Base-by-base conservation (phyloP, 2,113 vertebrate species). In the Vulpes ferrilata region DNA sequence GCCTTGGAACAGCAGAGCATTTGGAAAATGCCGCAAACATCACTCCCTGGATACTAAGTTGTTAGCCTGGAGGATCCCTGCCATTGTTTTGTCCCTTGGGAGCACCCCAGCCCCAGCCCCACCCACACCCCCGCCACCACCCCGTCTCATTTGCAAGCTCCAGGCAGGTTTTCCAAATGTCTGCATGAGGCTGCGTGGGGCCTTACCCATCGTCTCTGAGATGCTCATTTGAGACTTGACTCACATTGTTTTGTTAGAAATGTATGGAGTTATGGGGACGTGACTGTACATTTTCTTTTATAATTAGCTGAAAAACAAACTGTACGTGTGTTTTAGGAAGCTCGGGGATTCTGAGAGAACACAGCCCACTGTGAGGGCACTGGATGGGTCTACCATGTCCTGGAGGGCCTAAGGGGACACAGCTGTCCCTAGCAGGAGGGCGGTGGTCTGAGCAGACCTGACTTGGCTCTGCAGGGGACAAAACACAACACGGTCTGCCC, bases 171-270 rank as follows among this genome's bases (percentile, higher is more conserved):
- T 65, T 25, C 51, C 65, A 57, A 64, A 60, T 0, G 5, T 76
- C 82, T n/a, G 20, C 69, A 0, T 7, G 65, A 1, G 7, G 55
- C n/a, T n/a, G 22, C 2, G 0, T 16, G 1, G 30, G 1, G 30
- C 22, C 74, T 22, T 48, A 4, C 19, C 79, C 27, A 25, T 22
- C 9, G 19, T 2, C 51, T 55, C 25, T 20, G 16, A 51, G 30
- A 13, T 57, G 12, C 35, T n/a, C 9, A 53, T 22, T 51, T 2
- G 6, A 89, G 60, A 57, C 51, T n/a, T 79, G 67, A 32, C 35
- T 51, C 48, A 32, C 1, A 0, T 64, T 60, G 69, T 22, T 92
- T 71, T 92, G 55, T 80, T 57, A 64, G 57, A 74, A 53, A 76
- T n/a, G 17, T 11, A 23, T 2, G 35, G 43, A 84, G 59, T 84